Evolutionary conservation across 2,888 invertebrate species (phyloP).

Genomic region (Dasysyrphus albostriatus): DNA sequence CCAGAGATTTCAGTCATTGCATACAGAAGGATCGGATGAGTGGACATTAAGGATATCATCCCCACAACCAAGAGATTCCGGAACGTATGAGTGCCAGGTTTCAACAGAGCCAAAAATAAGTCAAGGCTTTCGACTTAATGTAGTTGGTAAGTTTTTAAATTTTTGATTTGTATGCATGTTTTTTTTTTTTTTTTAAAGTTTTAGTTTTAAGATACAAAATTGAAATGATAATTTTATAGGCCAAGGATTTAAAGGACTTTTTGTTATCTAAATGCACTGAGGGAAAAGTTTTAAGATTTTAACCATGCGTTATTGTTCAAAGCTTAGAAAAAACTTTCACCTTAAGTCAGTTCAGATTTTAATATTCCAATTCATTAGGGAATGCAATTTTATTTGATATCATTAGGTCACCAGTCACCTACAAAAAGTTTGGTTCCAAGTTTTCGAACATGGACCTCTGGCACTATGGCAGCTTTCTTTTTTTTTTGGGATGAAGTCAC

Average conservation of each 20-base stretch:
- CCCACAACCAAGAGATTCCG: constrained; percentile 88
- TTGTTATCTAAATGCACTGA: background rate
- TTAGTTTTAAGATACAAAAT: background rate
- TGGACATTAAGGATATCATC: constrained; percentile 90
- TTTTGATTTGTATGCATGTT: background rate
- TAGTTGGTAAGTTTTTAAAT: constrained; percentile 87
- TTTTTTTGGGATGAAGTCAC: too few species aligned
- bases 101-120: constrained; percentile 91
- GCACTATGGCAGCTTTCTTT: too few species aligned
- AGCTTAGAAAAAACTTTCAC: too few species aligned
- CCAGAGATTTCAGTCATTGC: constrained; percentile 89
- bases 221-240: background rate
- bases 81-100: constrained; percentile 91
- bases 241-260: background rate
- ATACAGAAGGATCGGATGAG: constrained; percentile 89
- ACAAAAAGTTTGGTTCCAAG: too few species aligned
- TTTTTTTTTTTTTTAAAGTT: background rate
- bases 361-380: too few species aligned
- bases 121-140: constrained; percentile 88
- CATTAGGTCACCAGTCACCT: too few species aligned
- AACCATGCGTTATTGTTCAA: too few species aligned
- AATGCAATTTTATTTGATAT: too few species aligned
- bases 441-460: too few species aligned
- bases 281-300: background rate
- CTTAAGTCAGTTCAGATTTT: too few species aligned